Evolutionary conservation across 1,140 invertebrate genomes (phyloP), one percentile per base, ranked within the genome.

Genomic region (Aphidius ervi): DNA sequence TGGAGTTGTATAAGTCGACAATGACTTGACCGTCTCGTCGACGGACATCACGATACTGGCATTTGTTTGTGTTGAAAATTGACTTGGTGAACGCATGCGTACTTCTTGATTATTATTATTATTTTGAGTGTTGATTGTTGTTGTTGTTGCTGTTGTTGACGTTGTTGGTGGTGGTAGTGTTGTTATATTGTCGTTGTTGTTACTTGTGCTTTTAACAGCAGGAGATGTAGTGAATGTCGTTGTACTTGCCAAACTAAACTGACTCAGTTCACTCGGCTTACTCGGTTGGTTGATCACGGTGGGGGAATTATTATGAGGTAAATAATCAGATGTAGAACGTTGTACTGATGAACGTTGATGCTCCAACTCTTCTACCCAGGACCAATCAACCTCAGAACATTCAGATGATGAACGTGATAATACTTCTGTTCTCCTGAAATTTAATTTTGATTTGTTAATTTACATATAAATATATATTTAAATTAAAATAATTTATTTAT

Each of bases 311-410:
- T 10, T 6, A 6, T 55, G 45, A 6, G 40, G n/a, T 52, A 39
- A 53, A 23, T 40, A 50, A 7, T 50, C 45, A 5, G 52, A 40
- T n/a, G 40, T 10, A 42, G 23, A 37, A 7, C 31, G 41, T n/a
- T 37, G n/a, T 40, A 31, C 45, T 37, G 50, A 40, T 4, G 41
- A 58, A 43, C 49, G 63, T 31, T 60, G 9, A 54, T 47, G 56
- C 23, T 58, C 54, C 49, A 78, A 65, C 64, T 78, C 76, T 59
- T 76, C 78, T 3, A 80, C 65, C 78, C 78, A 79, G 9, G 78
- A 80, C 78, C 78, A 80, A 67, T 80, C 77, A 16, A 80, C 77
- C 57, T 76, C 75, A 4, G 77, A 78, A 55, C 75, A 71, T n/a
- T 77, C 71, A 7, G 77, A 77, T 5, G 65, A 67, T 31, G 49